A percentile compares a stretch with the other conserved stretches of the same genome.
Evolutionary conservation across 2,888 invertebrate species (phyloP).

Genomic region (Cabera pusaria): DNA sequence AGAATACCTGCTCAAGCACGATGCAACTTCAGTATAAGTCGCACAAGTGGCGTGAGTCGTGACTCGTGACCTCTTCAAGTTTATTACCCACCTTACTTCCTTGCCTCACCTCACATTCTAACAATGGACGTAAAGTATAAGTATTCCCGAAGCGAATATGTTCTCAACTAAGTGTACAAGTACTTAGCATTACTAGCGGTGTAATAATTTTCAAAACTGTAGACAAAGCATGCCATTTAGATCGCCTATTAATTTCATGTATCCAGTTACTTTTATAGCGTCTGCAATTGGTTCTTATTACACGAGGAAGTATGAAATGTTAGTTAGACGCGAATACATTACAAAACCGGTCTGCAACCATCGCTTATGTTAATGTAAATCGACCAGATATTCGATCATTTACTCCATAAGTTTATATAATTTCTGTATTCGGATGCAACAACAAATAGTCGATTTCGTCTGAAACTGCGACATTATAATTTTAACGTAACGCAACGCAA

Average conservation of each 20-base stretch:
- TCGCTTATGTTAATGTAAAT: conserved; percentile 2
- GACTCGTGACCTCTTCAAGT: too few species aligned
- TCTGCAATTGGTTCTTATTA: background rate
- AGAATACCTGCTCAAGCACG: background rate
- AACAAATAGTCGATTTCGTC: conserved; percentile 9
- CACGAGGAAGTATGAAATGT: conserved; percentile 7
- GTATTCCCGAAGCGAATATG: too few species aligned
- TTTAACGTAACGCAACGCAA: conserved; percentile 17
- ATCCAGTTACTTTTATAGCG: too few species aligned
- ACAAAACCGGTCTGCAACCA: conserved; percentile 2
- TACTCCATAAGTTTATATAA: background rate
- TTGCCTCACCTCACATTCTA: too few species aligned
- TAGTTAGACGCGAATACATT: conserved; percentile 1
- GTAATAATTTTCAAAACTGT: too few species aligned
- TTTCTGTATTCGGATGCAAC: background rate
- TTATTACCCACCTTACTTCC: too few species aligned
- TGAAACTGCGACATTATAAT: conserved; percentile 1
- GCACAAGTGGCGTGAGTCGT: too few species aligned
- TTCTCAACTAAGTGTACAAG: too few species aligned
- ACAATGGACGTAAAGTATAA: too few species aligned
- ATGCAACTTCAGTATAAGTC: conserved; percentile 9
- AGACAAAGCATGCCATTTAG: too few species aligned
- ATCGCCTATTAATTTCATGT: background rate
- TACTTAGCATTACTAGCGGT: too few species aligned
- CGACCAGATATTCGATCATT: conserved; percentile 1